These are phyloP conservation scores for Notothenia coriiceps DNA, from an alignment of 2,113 vertebrate genomes.

Conservation along the genomic window DNA sequence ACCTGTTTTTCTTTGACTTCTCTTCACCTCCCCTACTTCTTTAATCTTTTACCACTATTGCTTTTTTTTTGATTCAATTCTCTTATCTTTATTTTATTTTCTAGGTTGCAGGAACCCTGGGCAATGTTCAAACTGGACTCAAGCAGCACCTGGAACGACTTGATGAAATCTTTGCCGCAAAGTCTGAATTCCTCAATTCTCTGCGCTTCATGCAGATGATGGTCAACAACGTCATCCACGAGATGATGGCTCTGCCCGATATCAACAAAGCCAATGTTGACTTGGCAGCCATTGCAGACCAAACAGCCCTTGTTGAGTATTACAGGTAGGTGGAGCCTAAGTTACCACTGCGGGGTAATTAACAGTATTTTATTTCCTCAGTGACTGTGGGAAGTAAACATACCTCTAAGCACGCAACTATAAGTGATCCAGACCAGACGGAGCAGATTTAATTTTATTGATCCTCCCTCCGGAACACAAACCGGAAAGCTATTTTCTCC, in stretches of 20 bases:
- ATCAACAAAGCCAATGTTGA: conserved; percentile 80
- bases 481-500: conserved; percentile 60
- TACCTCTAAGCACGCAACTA: conserved; percentile 16
- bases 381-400: conserved; percentile 33
- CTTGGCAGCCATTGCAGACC: conserved; percentile 81
- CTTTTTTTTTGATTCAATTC: not conserved
- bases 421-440: conserved; percentile 38
- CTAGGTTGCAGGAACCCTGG: conserved; percentile 86
- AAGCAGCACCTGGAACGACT: conserved; percentile 89
- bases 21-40: not conserved
- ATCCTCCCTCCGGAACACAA: conserved; percentile 50
- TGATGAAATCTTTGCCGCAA: conserved; percentile 89
- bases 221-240: conserved; percentile 83
- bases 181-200: conserved; percentile 87
- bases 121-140: conserved; percentile 84
- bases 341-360: not conserved
- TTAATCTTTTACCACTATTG: not conserved
- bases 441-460: conserved; percentile 65
- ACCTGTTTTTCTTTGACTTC: conserved; percentile 23
- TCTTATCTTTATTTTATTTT: not conserved
- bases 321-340: conserved; percentile 86
- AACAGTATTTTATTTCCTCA: conserved; percentile 19
- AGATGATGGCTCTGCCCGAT: conserved; percentile 88
- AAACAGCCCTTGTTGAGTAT: conserved; percentile 86
- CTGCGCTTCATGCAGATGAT: conserved; percentile 90